Base-by-base conservation (phyloP, 2,888 invertebrate genomes). In the Aphidius colemani region DNA sequence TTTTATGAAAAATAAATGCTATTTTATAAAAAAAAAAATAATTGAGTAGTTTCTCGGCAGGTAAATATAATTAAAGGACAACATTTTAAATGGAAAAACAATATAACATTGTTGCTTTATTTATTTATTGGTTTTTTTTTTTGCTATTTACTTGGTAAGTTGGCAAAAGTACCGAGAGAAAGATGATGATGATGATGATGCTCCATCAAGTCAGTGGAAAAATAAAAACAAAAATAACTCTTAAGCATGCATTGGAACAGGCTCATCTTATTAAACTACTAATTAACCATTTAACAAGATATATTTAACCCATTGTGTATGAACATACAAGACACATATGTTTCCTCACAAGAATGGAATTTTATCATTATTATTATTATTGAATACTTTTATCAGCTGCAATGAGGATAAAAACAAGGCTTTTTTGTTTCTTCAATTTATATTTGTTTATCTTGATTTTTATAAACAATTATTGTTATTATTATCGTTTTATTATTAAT, bases 281-380 rank as follows among this genome's bases (percentile, higher is more conserved):
- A 79, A 79, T 79, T 78, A 79, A 75, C 71, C 75, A 70, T 72
- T 78, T 78, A 79, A 79, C 78, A 71, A 78, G 79, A 74, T 78
- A 77, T 77, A 78, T 78, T 79, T 78, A 77, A 78, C 75, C 72
- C 70, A 62, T 66, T 67, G 67, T 63, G 66, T 64, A 58, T 61
- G 65, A 66, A 65, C 67, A 66, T 63, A 59, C 48, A 57, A 57
- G 48, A 53, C 59, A 53, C 56, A 51, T 55, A 55, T 55, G 7
- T 11, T 41, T 55, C 55, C 9, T 30, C 30, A 30, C 30, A 30
- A 30, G 30, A 30, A 30, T 30, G 30, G 30, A 30, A 30, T 30
- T 18, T 30, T 30, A 5, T 30, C 5, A 5, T 30, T 30, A 5
- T 30, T 30, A 3, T 30, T 30, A 30, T 30, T 30, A 30, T 30